Percentiles rank a stretch among this genome's conserved stretches.
phyloP scores from a whole-genome alignment of 2,888 invertebrate genomes.

The Aphidoletes aphidimyza region DNA sequence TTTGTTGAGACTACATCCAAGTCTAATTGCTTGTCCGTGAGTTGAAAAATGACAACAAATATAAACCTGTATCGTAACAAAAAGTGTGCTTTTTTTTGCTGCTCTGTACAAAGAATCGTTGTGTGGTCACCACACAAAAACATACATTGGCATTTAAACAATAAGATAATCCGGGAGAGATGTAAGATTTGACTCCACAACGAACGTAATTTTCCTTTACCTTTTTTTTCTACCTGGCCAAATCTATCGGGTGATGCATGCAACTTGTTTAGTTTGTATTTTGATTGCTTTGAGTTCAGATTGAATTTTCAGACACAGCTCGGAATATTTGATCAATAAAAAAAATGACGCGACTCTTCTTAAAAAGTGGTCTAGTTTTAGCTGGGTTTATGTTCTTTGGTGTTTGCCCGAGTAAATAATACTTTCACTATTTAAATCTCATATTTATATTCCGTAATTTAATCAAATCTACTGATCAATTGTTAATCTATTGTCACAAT shows the following conservation, averaged over 20 bases:
- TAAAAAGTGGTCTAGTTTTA: background rate
- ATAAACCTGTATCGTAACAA: background rate
- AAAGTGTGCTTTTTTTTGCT: background rate
- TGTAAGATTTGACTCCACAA: slow-evolving; percentile 32
- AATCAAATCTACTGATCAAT: background rate
- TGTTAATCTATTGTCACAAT: background rate
- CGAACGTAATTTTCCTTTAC: slow-evolving; percentile 3
- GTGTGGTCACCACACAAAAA: background rate
- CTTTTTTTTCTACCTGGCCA: background rate
- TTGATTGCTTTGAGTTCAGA: slow-evolving; percentile 8
- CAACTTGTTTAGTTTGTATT: background rate
- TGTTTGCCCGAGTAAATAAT: background rate
- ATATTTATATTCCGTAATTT: no score
- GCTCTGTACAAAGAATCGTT: background rate
- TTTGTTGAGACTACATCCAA: background rate
- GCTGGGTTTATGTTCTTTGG: background rate
- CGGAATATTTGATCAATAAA: background rate
- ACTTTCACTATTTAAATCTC: background rate
- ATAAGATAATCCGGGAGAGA: slow-evolving; percentile 50
- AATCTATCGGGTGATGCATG: slow-evolving; percentile 9
- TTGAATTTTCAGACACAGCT: background rate
- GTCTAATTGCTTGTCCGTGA: slow-evolving; percentile 21
- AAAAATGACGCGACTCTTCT: slow-evolving; percentile 13
- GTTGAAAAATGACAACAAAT: slow-evolving; percentile 13
- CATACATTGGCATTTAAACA: background rate